Percentiles rank a stretch among this genome's conserved stretches.
These are phyloP conservation scores for Serranochromis macrocephalus DNA, from an alignment of 2,113 vertebrate species.

Conservation along the genomic window DNA sequence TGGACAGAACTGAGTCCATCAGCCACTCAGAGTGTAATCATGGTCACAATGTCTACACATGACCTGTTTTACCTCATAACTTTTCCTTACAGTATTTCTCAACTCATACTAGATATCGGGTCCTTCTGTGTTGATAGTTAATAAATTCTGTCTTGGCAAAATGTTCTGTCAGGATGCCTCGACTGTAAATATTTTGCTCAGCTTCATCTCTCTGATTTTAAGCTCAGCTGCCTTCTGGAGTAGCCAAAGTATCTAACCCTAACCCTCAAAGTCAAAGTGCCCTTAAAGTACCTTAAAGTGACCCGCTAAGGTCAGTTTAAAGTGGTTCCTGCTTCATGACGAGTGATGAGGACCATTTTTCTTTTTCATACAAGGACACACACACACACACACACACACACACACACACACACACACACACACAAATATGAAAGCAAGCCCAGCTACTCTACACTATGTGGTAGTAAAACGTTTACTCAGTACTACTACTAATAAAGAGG, in stretches of 20 bases:
- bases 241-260: neutral
- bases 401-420: neutral
- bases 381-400: neutral
- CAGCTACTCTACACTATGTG: neutral
- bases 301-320: neutral
- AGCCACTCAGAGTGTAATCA: neutral
- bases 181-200: neutral
- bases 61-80: neutral
- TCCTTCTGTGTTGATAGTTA: neutral
- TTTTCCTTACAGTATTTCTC: neutral
- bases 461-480: neutral
- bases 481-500: neutral
- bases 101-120: neutral
- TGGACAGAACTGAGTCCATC: neutral
- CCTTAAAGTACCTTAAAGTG: neutral
- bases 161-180: neutral
- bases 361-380: neutral
- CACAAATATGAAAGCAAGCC: neutral
- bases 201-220: neutral
- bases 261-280: neutral
- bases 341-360: neutral
- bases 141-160: neutral
- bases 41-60: neutral
- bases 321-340: neutral
- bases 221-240: neutral